Evolutionary conservation across 2,797 vertebrate species (phyloP), one percentile per base, ranked within the genome.

Genomic region (Acipenser oxyrinchus): DNA sequence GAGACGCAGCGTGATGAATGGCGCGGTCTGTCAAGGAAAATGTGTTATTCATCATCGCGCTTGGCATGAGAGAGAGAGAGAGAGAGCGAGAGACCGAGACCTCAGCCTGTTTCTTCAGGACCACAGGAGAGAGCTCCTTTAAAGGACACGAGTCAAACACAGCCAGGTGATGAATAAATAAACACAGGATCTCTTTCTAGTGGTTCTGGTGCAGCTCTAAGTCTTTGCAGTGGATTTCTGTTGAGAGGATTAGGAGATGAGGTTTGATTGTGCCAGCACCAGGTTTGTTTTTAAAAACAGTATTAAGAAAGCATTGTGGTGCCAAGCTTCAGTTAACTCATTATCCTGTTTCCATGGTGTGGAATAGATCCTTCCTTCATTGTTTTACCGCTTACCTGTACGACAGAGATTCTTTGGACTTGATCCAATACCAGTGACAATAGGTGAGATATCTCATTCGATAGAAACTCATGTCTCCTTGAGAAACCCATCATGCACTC

Each of bases 1-100:
- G 85, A 83, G 84, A 83, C 80, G 75, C 75, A n/a, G 70, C 66
- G 74, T 90, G 89, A 92, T 87, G 85, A 89, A 92, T 88, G 87
- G 82, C 78, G 83, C 69, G 72, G 74, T 84, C 77, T 86, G 83
- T 87, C 84, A 87, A 75, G 75, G 76, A 74, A 80, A 78, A 78
- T 79, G 76, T 82, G 80, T 85, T 84, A 87, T 91, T 81, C 81
- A 89, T 92, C 90, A 91, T 77, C 69, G 71, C 52, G 2, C 67
- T 60, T 63, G n/a, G n/a, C n/a, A n/a, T n/a, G n/a, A n/a, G n/a
- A n/a, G n/a, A n/a, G n/a, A n/a, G n/a, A n/a, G n/a, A n/a, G n/a
- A n/a, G n/a, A n/a, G n/a, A n/a, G n/a, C n/a, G n/a, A n/a, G n/a
- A n/a, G n/a, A n/a, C n/a, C n/a, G n/a, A n/a, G n/a, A n/a, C n/a